Percentiles rank a stretch among this genome's conserved stretches.
phyloP scores from a whole-genome alignment of 2,113 vertebrate species.

The Paraplagusia blochii region DNA sequence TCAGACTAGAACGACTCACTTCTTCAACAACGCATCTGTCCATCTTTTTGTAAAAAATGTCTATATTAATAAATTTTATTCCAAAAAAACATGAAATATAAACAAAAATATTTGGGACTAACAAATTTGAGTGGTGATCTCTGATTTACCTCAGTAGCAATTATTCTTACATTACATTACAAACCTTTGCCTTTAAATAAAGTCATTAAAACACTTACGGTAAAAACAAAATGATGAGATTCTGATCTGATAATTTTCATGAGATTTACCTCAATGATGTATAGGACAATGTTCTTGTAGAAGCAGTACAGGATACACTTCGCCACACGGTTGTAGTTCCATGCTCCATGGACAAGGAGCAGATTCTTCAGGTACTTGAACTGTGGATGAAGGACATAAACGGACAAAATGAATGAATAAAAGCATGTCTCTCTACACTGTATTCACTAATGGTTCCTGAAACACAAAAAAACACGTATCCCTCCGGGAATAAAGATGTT shows the following conservation, averaged over 20 bases:
- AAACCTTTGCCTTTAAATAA: too few species aligned
- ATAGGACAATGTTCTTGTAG: conserved; percentile 99
- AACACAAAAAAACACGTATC: conserved; percentile 20
- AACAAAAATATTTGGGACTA: too few species aligned
- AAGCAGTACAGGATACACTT: conserved; percentile 99
- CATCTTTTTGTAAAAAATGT: too few species aligned
- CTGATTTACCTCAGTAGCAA: too few species aligned
- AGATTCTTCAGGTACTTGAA: conserved; percentile 99
- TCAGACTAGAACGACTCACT: too few species aligned
- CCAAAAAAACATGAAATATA: too few species aligned
- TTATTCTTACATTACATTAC: too few species aligned
- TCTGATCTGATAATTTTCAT: conserved; percentile 2
- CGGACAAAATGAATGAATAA: conserved; percentile 38
- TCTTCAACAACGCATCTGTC: too few species aligned
- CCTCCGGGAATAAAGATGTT: conserved; percentile 20
- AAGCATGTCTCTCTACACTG: conserved; percentile 25
- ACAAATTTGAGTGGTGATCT: too few species aligned
- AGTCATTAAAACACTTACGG: too few species aligned
- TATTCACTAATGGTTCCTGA: conserved; percentile 20
- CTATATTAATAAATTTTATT: too few species aligned
- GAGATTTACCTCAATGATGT: conserved; percentile 91
- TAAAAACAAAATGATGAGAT: conserved; percentile 17
- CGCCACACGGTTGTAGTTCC: conserved; percentile 97
- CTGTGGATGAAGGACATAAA: conserved; percentile 73
- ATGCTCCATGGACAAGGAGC: conserved; percentile 94